Base-by-base conservation (phyloP, 2,888 invertebrate species). In the Amphipyra berbera region DNA sequence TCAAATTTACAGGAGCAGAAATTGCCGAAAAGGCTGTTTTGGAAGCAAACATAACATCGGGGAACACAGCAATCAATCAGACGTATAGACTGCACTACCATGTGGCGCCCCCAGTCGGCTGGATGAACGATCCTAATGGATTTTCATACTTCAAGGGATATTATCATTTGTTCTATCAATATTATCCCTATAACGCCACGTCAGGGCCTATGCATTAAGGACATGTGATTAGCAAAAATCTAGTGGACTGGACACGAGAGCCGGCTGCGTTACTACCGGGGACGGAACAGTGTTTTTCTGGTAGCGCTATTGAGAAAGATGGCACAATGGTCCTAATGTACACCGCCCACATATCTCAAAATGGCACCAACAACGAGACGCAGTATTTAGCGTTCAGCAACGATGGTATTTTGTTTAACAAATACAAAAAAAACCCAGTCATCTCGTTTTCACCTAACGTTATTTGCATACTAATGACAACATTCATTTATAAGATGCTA, bases 71-170 rank as follows among this genome's bases (percentile, higher is more conserved):
- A 14, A 48, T 63, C 8, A 12, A 35, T 2, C 37, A 46, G 2
- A 83, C 87, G 35, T 94, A 87, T 68, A 83, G 92, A 57, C 84
- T 85, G 3, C 86, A 85, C 6, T 94, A 93, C 61, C 95, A 95
- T 71, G 85, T 94, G 3, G 79, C 88, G 0, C 90, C 91, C 0
- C 93, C 93, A 0, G 90, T 93, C 0, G 95, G 95, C 4, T 96
- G 95, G 95, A 93, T 95, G 81, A 96, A 96, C 75, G 95, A 96
- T 65, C 95, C 95, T 1, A 96, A 96, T 60, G 95, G 96, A 9
- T 94, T 95, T 75, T 91, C 94, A 0, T 95, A 86, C 73, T 92
- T 88, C 77, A 89, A 93, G 40, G 95, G 92, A 5, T 84, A 91
- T 68, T 96, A 91, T 67, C 95, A 96, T 70, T 80, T 95, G 0